Base-by-base conservation (phyloP, 2,888 invertebrate genomes). In the Noctua comes region DNA sequence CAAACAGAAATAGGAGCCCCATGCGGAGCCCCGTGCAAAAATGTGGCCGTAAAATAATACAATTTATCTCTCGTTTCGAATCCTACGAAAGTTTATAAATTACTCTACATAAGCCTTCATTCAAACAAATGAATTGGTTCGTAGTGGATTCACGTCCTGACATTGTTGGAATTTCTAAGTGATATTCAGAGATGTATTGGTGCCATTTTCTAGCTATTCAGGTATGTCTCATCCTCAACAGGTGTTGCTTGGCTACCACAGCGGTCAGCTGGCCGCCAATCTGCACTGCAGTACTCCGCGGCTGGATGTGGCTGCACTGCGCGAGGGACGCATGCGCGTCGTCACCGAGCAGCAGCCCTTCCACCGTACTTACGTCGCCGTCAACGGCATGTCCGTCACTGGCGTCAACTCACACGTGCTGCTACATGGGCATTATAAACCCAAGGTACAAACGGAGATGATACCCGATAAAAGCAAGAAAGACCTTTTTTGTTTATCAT, bases 201-300 rank as follows among this genome's bases (percentile, higher is more conserved):
- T 54, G 10, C 24, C 10, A 54, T 10, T 54, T 10, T 24, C 10
- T 24, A 24, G 54, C 5, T 59, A 8, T 31, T 27, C 10, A 59
- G n/a, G 13, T 31, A 16, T 62, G 31, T 62, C 16, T 74, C 8
- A 13, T 11, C 1, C 8, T n/a, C 27, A 46, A 68, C 97, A 96
- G 96, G 94, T 96, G 0, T 81, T 96, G 13, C 95, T 98, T 62
- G 97, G 98, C 0, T 98, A 98, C 95, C 98, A 98, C 89, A 96
- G 95, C 27, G 97, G 98, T 3, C 31, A 31, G 62, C 21, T 62
- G 8, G 98, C 98, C 0, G 97, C 97, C 1, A 98, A 98, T 92
- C 95, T 98, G 43, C 97, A 98, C 92, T 98, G 95, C 91, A 95
- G 96, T 1, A 94, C 91, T 3, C 97, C 98, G 1, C 94, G 97